Evolutionary conservation across 2,797 vertebrate species (phyloP), one percentile per base, ranked within the genome.

Genomic region (Gila robusta): DNA sequence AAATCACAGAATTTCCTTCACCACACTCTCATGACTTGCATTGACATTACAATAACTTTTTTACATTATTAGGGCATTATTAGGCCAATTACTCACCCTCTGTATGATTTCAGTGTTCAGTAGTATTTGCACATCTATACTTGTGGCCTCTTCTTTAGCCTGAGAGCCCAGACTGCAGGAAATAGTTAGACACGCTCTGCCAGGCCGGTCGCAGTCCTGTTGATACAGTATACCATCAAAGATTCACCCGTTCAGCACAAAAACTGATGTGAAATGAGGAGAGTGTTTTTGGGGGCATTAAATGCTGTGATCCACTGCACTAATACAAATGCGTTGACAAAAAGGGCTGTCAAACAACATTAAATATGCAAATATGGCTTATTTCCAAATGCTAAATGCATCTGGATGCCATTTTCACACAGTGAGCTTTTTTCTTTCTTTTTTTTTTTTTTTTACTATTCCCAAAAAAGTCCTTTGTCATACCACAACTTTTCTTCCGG

Each of bases 81-180:
- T n/a, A 11, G 14, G 2, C 23, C 23, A 39, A 2, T 52, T 54
- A 86, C 90, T n/a, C 92, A 99, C 98, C 96, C 95, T 97, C 87
- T 98, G 99, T 73, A 99, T 88, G 86, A 99, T 98, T 93, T 99
- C 98, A 0, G 98, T 99, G 94, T 99, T 99, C 88, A 99, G 96
- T 44, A 99, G 94, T 83, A 97, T 95, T 90, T 96, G 96, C 81
- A 99, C 88, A 89, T 97, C 97, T 89, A 99, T 95, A 86, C 95
- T 96, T 73, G 95, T 92, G 44, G 96, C 95, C 89, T 99, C 98
- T 81, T 98, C 97, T 94, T 97, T 99, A 79, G 96, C 91, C 71
- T 98, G 94, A 0, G 96, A 96, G 64, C 96, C 96, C 89, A 99
- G 93, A 37, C 92, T 95, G 93, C 98, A 99, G 83, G 92, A 96